These are phyloP conservation scores for Drosophila equinoxialis DNA, from an alignment of 1,140 invertebrate genomes.

Conservation along the genomic window DNA sequence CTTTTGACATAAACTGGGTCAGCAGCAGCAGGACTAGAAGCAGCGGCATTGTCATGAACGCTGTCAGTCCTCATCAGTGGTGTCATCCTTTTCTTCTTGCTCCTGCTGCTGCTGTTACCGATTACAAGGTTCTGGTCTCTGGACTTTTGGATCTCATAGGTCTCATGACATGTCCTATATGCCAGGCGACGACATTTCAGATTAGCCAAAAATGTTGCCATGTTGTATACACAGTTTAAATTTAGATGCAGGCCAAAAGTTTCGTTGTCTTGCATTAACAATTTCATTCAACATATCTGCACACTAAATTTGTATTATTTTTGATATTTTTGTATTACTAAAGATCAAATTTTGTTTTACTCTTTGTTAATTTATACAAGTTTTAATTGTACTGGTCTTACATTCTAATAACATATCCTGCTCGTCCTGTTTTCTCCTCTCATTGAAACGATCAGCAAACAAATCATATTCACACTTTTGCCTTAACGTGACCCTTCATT, in stretches of 20 bases:
- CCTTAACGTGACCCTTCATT: neutral
- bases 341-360: no score
- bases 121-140: neutral
- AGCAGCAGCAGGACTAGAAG: slow-evolving; percentile 28
- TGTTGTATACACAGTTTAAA: neutral
- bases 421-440: neutral
- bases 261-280: neutral
- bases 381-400: no score
- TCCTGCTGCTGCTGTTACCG: neutral
- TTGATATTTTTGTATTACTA: no score
- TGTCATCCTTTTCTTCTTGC: slow-evolving; percentile 2
- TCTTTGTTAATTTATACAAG: no score
- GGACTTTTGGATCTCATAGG: neutral
- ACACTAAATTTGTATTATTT: no score
- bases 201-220: slow-evolving; percentile 31
- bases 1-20: slow-evolving; percentile 44
- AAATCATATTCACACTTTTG: slow-evolving; percentile 13
- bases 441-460: slow-evolving; percentile 5
- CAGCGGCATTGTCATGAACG: slow-evolving; percentile 23
- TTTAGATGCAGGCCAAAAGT: neutral
- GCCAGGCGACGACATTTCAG: slow-evolving; percentile 34
- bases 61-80: slow-evolving; percentile 10
- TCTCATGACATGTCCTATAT: slow-evolving; percentile 6
- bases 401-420: no score
- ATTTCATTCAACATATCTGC: no score